Percentiles rank a stretch among this genome's conserved stretches.
phyloP scores from a whole-genome alignment of 2,113 vertebrate species.

The Lethenteron camtschaticum region DNA sequence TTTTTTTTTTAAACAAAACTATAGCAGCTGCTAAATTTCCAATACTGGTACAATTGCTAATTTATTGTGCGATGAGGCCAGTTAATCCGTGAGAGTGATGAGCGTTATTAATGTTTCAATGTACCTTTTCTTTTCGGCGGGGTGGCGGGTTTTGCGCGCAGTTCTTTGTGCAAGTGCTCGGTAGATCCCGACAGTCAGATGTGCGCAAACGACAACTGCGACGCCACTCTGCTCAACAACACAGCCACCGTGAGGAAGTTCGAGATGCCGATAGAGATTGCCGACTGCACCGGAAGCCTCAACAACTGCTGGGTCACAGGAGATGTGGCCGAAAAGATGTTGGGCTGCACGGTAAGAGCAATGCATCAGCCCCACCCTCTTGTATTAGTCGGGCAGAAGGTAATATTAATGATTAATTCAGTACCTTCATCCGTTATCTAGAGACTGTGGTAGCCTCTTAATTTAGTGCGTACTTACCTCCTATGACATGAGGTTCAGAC shows the following conservation, averaged over 20 bases:
- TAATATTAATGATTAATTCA: no score
- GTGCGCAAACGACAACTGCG: slow-evolving; percentile 4
- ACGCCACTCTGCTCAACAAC: background rate
- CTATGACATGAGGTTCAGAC: no score
- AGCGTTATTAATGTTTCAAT: no score
- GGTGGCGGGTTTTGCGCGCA: background rate
- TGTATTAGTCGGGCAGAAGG: background rate
- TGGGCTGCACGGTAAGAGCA: slow-evolving; percentile 5
- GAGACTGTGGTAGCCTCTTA: no score
- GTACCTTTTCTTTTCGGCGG: no score
- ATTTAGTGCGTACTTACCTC: no score
- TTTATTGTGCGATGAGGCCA: no score
- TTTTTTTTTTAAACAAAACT: no score
- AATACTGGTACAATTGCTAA: no score
- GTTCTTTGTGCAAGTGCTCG: background rate
- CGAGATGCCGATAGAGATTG: background rate
- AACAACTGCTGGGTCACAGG: background rate
- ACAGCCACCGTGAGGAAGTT: background rate
- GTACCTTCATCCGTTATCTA: no score
- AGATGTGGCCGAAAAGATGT: background rate
- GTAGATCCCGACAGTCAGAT: background rate
- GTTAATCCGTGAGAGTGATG: no score
- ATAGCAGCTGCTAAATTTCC: no score
- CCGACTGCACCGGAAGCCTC: background rate
- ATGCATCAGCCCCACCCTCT: background rate